Evolutionary conservation across 2,888 invertebrate genomes (phyloP), one percentile per base, ranked within the genome.

Genomic region (Leptinotarsa tumamoca): DNA sequence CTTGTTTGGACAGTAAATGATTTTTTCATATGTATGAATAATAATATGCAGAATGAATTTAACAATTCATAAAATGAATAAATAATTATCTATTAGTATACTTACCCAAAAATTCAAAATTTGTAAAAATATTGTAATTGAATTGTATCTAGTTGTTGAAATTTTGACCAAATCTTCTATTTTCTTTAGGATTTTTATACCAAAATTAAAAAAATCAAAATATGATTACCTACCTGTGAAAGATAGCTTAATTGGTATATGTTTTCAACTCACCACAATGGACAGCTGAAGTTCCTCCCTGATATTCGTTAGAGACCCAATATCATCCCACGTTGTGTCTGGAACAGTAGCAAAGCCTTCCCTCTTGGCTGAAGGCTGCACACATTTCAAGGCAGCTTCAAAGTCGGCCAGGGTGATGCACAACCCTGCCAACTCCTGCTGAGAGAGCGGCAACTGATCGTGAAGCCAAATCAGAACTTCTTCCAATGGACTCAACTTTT

Each of bases 281-380:
- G 97, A 94, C 88, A 97, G 90, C 87, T 97, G 95, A 52, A 99
- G 90, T 85, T 98, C 97, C 85, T 96, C 94, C 72, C 98, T 91
- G 66, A 99, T 95, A 85, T 95, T 93, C 70, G 91, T 91, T 70
- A 99, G 88, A 0, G 98, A 98, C 0, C 99, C 99, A 80, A 99
- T 93, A 90, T 99, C 98, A 56, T 96, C 93, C 99, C 99, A 99
- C 1, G 96, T 96, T 1, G 97, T 96, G 90, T 98, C 97, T 3
- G 99, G 99, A 17, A 99, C 97, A 0, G 98, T 98, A 2, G 96
- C 96, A 89, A 99, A 98, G 69, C 99, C 99, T 90, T 99, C 99
- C 81, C 98, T 91, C 84, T 98, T 98, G 0, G 98, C 95, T 70
- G 97, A 96, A 0, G 98, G 98, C 87, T 97, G 96, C 7, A 97